Percentiles rank a stretch among this genome's conserved stretches.
Evolutionary conservation across 2,888 invertebrate species (phyloP).

Genomic region (Pachydiplax longipennis): DNA sequence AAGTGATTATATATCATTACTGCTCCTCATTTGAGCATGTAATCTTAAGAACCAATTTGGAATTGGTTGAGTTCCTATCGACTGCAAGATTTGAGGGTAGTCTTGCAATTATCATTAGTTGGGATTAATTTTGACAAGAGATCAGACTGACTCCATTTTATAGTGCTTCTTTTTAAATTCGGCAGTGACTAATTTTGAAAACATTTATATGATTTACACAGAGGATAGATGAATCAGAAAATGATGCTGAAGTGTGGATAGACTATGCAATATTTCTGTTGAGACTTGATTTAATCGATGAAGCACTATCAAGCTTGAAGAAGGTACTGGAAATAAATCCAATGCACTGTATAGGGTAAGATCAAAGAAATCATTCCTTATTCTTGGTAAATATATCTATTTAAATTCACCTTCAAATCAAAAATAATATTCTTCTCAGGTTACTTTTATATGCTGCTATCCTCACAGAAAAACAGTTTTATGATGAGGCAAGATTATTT

Average conservation of each 20-base stretch:
- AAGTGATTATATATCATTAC: not conserved
- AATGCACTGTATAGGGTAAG: not conserved
- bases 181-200: no score
- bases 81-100: no score
- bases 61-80: no score
- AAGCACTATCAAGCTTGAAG: not conserved
- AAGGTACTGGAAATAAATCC: not conserved
- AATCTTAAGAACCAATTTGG: no score
- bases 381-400: no score
- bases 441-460: not conserved
- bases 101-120: no score
- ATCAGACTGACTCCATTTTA: no score
- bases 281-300: not conserved
- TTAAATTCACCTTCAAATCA: no score
- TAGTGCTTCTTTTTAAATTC: no score
- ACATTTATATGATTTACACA: not conserved
- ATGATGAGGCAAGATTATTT: not conserved
- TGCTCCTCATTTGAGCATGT: not conserved
- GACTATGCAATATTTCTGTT: not conserved
- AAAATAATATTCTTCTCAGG: not conserved
- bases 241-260: not conserved
- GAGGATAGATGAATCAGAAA: not conserved
- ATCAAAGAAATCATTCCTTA: not conserved
- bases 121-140: no score
- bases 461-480: not conserved